Evolutionary conservation across 2,888 invertebrate species (phyloP).

Genomic region (Archips xylosteana): DNA sequence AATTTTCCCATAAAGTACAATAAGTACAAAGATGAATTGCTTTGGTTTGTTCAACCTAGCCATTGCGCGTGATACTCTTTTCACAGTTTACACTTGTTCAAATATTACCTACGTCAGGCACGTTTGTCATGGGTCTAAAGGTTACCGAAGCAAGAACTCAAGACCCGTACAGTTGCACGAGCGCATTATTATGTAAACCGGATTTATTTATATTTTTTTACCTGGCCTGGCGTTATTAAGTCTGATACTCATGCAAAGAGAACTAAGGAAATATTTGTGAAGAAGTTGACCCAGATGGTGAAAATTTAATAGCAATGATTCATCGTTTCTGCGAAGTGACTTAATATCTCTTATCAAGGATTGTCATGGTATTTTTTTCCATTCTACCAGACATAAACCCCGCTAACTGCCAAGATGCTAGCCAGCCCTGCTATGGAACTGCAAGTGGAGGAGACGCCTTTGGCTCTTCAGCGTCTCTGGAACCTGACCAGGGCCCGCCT

Average conservation of each 20-base stretch:
- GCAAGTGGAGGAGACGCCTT: slow-evolving; percentile 78
- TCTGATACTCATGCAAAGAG: not conserved
- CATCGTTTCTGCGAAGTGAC: slow-evolving; percentile 14
- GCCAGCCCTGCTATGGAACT: slow-evolving; percentile 86
- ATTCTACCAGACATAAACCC: slow-evolving; percentile 22
- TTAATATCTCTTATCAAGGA: slow-evolving; percentile 17
- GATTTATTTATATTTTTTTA: too few species aligned
- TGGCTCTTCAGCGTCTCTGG: slow-evolving; percentile 82
- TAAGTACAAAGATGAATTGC: not conserved
- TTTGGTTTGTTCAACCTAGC: slow-evolving; percentile 18
- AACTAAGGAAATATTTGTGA: not conserved
- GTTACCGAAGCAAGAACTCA: not conserved
- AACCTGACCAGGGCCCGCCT: slow-evolving; percentile 80
- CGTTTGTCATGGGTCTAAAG: not conserved
- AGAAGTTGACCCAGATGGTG: not conserved
- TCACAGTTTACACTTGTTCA: slow-evolving; percentile 19
- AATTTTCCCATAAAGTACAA: slow-evolving; percentile 29
- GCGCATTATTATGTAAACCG: too few species aligned
- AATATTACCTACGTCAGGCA: slow-evolving; percentile 16
- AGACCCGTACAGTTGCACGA: not conserved
- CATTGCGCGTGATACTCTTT: slow-evolving; percentile 1
- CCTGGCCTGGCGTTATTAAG: too few species aligned
- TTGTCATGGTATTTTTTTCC: slow-evolving; percentile 13
- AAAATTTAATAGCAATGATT: not conserved
- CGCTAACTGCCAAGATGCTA: slow-evolving; percentile 66